phyloP scores from a whole-genome alignment of 2,797 vertebrate species.

The Spinus pinus region DNA sequence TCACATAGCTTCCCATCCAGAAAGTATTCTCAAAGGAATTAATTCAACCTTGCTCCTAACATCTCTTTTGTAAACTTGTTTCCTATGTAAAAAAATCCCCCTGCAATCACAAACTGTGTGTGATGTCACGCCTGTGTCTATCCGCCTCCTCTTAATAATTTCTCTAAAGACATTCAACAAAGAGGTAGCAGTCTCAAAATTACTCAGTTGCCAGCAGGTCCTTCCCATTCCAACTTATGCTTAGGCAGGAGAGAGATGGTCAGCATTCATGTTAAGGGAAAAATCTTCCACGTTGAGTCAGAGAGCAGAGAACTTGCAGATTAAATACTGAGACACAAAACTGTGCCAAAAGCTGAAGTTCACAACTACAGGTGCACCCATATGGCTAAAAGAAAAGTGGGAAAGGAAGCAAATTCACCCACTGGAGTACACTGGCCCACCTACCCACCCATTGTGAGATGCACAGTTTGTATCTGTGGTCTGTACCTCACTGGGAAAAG shows the following conservation, averaged over 20 bases:
- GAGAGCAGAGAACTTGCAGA: neutral
- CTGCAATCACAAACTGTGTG: neutral
- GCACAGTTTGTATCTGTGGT: neutral
- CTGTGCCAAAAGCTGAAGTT: neutral
- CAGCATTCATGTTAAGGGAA: neutral
- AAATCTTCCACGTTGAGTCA: neutral
- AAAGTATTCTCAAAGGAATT: neutral
- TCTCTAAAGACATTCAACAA: neutral
- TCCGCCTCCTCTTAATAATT: neutral
- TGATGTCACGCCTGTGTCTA: neutral
- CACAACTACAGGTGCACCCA: neutral
- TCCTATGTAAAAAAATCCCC: rapidly evolving
- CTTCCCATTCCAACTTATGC: neutral
- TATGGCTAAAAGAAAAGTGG: neutral
- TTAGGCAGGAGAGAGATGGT: neutral
- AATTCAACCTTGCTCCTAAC: neutral
- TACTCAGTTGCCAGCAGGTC: neutral
- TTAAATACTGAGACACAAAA: neutral
- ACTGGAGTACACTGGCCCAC: neutral
- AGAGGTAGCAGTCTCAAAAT: neutral
- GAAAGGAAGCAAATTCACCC: neutral
- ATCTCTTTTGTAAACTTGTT: neutral
- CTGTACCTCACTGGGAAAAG: neutral
- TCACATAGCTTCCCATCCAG: neutral
- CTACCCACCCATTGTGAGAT: neutral